Evolutionary conservation across 2,113 vertebrate species (phyloP).

Genomic region (Holacanthus passer): DNA sequence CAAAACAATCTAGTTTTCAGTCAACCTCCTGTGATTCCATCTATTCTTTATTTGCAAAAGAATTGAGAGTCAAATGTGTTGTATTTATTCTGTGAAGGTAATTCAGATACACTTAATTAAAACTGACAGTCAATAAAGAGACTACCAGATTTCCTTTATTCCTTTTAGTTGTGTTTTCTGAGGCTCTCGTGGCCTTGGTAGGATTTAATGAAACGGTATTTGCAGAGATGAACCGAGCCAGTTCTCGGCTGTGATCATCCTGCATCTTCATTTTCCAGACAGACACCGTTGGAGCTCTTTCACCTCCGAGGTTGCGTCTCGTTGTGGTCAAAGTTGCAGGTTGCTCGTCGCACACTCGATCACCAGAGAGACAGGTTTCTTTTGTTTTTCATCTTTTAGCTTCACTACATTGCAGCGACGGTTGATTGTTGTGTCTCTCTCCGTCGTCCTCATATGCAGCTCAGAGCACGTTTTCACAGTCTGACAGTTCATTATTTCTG

Average conservation of each 20-base stretch:
- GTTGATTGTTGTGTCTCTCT: slow-evolving; percentile 11
- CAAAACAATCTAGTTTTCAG: background rate
- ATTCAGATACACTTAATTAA: background rate
- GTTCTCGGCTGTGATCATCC: slow-evolving; percentile 10
- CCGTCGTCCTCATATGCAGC: background rate
- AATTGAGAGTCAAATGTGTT: background rate
- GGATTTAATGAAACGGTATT: slow-evolving; percentile 18
- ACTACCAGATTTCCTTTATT: background rate
- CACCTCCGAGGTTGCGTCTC: background rate
- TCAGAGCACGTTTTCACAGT: background rate
- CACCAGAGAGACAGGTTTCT: slow-evolving; percentile 12
- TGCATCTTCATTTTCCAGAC: slow-evolving; percentile 13
- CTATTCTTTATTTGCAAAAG: background rate
- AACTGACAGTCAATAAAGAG: background rate
- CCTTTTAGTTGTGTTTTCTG: background rate
- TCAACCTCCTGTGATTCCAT: background rate
- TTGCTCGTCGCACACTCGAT: background rate
- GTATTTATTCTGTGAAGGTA: slow-evolving; percentile 5
- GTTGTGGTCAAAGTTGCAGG: background rate
- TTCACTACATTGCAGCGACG: background rate
- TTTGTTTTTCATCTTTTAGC: background rate
- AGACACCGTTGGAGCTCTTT: slow-evolving; percentile 11
- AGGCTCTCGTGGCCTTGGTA: background rate
- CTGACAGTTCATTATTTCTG: slow-evolving; percentile 18
- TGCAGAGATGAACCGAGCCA: slow-evolving; percentile 11